Percentiles rank a stretch among this genome's conserved stretches.
Evolutionary conservation across 1,140 invertebrate genomes (phyloP).

Genomic region (Neodiprion lecontei): DNA sequence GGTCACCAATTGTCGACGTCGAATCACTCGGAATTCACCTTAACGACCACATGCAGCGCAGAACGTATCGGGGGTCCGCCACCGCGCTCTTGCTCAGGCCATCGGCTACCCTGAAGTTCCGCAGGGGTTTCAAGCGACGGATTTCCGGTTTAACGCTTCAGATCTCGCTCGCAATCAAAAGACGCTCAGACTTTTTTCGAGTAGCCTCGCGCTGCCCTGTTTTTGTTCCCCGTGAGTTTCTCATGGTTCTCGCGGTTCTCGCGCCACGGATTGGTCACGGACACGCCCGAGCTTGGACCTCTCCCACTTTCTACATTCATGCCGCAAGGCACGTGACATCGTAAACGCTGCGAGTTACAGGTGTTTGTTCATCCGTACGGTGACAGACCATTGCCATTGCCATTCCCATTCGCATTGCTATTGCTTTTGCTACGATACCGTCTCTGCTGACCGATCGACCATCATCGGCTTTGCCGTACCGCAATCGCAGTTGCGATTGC

Average conservation of each 20-base stretch:
- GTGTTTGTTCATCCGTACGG: slow-evolving; percentile 44
- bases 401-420: neutral
- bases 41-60: slow-evolving; percentile 1
- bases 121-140: slow-evolving; percentile 32
- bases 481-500: too few relatives aligned
- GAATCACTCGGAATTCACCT: neutral
- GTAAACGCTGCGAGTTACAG: slow-evolving; percentile 46
- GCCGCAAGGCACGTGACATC: slow-evolving; percentile 48
- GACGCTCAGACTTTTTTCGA: slow-evolving; percentile 42
- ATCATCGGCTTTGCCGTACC: neutral
- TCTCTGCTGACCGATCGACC: neutral
- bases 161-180: slow-evolving; percentile 29
- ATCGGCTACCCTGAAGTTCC: slow-evolving; percentile 21
- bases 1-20: neutral
- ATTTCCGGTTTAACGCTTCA: slow-evolving; percentile 47
- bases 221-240: slow-evolving; percentile 25
- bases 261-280: slow-evolving; percentile 47
- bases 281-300: slow-evolving; percentile 40
- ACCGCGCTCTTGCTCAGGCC: slow-evolving; percentile 17
- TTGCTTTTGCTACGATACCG: neutral
- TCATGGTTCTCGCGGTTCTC: neutral
- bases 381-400: neutral
- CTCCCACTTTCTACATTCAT: neutral
- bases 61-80: neutral
- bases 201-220: neutral